Evolutionary conservation across 92 coral and sea anemone species (phyloP).

Genomic region (Pocillopora meandrina): DNA sequence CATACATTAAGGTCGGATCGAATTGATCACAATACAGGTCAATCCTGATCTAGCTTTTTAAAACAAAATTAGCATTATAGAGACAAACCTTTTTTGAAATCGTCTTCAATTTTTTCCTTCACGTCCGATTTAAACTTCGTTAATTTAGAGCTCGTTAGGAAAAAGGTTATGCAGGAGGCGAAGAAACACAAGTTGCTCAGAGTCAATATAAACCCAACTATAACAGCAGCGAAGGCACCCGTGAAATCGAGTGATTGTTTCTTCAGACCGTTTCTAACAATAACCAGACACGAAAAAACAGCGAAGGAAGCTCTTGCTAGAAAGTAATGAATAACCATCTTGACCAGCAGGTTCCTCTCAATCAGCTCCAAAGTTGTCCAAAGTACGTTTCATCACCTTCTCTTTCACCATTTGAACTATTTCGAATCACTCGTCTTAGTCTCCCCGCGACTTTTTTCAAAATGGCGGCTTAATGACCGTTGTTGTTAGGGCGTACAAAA

Average conservation of each 20-base stretch:
- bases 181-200: constrained; percentile 89
- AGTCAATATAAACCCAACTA: constrained; percentile 89
- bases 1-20: too few relatives aligned
- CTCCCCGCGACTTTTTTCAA: constrained; percentile 27
- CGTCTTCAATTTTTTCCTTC: constrained; percentile 88
- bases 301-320: constrained; percentile 70
- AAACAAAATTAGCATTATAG: not conserved
- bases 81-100: constrained; percentile 91
- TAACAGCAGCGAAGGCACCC: constrained; percentile 87
- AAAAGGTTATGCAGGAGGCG: constrained; percentile 76
- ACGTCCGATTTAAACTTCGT: constrained; percentile 88
- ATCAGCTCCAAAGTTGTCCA: not conserved
- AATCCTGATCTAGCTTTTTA: not conserved
- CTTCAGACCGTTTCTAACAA: constrained; percentile 75
- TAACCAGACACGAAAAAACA: constrained; percentile 54
- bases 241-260: constrained; percentile 79
- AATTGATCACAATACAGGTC: too few relatives aligned
- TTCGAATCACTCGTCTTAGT: constrained; percentile 17
- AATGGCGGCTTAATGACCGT: constrained; percentile 26
- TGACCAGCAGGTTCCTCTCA: too few relatives aligned
- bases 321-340: constrained; percentile 43
- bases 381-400: not conserved
- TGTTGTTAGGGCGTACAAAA: not conserved
- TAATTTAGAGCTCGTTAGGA: constrained; percentile 81
- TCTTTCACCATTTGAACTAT: not conserved